phyloP scores from a whole-genome alignment of 2,113 vertebrate genomes.

The Elephantulus edwardii region DNA sequence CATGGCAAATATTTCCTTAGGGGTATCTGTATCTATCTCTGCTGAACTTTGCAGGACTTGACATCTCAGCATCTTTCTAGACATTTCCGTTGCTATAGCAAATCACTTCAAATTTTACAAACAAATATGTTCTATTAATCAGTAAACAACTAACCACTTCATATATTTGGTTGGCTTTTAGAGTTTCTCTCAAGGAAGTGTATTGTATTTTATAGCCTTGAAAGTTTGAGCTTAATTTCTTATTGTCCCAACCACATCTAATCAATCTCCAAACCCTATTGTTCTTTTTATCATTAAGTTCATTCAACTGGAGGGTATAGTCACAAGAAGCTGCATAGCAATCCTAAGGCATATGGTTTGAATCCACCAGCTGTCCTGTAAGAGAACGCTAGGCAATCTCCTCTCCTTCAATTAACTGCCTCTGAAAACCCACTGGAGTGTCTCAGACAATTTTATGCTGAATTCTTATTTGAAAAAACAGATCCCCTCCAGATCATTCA shows the following conservation, averaged over 20 bases:
- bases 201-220: neutral
- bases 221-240: neutral
- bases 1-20: neutral
- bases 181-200: neutral
- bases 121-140: neutral
- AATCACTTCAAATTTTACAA: neutral
- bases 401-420: too few species aligned
- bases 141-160: neutral
- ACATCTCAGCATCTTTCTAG: neutral
- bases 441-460: neutral
- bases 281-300: neutral
- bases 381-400: neutral
- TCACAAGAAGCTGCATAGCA: too few species aligned
- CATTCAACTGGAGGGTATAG: neutral
- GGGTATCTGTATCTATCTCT: neutral
- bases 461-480: constrained; percentile 3
- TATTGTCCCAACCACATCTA: neutral
- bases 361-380: too few species aligned
- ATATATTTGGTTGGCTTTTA: neutral
- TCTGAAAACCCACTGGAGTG: too few species aligned
- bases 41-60: neutral
- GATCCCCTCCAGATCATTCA: neutral
- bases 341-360: too few species aligned
- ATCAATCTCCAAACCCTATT: neutral
- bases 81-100: neutral